These are phyloP conservation scores for Sebastes itinus DNA, from an alignment of 2,797 vertebrate species.

Conservation along the genomic window DNA sequence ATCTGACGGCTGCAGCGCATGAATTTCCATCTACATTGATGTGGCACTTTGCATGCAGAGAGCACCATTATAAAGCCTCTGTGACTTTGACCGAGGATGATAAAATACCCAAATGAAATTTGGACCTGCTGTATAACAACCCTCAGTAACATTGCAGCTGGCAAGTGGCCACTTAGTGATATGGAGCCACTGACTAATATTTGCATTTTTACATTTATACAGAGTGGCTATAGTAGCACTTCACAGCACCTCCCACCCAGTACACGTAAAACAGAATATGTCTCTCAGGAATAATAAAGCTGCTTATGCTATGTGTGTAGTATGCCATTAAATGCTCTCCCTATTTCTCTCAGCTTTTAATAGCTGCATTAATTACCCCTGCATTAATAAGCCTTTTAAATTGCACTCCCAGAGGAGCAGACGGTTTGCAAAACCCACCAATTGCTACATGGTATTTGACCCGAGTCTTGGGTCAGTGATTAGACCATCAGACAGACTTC, in stretches of 20 bases:
- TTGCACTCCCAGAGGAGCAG: not conserved
- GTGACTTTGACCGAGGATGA: conserved; percentile 43
- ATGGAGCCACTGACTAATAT: conserved; percentile 40
- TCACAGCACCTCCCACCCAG: conserved; percentile 4
- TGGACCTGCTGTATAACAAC: conserved; percentile 30
- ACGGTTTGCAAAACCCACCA: conserved; percentile 21
- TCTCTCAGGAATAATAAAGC: conserved; percentile 28
- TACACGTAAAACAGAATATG: conserved; percentile 1
- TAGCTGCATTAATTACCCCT: conserved; percentile 23
- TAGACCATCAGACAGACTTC: conserved; percentile 53
- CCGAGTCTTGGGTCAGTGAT: conserved; percentile 53
- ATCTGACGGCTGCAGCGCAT: conserved; percentile 11
- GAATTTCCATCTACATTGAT: conserved; percentile 33
- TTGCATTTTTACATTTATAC: conserved; percentile 64
- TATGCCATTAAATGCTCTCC: not conserved
- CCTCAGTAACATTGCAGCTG: conserved; percentile 37
- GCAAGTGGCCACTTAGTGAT: conserved; percentile 57
- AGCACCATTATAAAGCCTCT: conserved; percentile 22
- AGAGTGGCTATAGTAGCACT: conserved; percentile 1
- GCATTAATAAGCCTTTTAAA: conserved; percentile 17
- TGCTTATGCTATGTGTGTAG: conserved; percentile 19
- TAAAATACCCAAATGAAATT: conserved; percentile 59
- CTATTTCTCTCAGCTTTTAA: conserved; percentile 1
- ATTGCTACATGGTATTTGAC: conserved; percentile 26
- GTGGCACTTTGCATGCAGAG: conserved; percentile 55